phyloP scores from a whole-genome alignment of 1,140 invertebrate species.

The Sitophilus oryzae region DNA sequence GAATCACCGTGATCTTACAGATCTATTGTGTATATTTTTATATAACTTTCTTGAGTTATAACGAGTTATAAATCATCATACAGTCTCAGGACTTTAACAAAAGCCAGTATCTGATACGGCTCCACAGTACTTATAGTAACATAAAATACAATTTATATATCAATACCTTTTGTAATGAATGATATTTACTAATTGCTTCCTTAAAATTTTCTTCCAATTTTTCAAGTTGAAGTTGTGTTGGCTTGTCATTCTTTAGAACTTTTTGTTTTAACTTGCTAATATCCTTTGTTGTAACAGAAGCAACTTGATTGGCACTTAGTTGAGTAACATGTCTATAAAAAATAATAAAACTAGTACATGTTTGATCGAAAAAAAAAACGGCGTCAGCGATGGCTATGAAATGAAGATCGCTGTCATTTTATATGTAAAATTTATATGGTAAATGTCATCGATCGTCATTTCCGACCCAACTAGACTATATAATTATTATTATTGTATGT shows the following conservation, averaged over 20 bases:
- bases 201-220: conserved; percentile 75
- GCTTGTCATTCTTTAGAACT: conserved; percentile 63
- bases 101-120: too few relatives aligned
- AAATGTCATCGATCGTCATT: too few relatives aligned
- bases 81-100: too few relatives aligned
- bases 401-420: too few relatives aligned
- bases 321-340: conserved; percentile 70
- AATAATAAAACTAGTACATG: background rate
- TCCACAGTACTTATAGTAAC: conserved; percentile 14
- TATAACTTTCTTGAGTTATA: too few relatives aligned
- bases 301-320: conserved; percentile 66
- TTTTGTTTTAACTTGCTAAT: conserved; percentile 63
- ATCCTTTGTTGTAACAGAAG: conserved; percentile 65
- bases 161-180: conserved; percentile 67
- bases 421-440: too few relatives aligned
- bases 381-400: too few relatives aligned
- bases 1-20: too few relatives aligned
- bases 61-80: too few relatives aligned
- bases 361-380: conserved; percentile 8
- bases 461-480: background rate
- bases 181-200: conserved; percentile 71
- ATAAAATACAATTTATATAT: conserved; percentile 13
- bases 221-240: conserved; percentile 75
- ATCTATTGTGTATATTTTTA: too few relatives aligned
- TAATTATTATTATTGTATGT: background rate